phyloP scores from a whole-genome alignment of 2,888 invertebrate genomes.

The Charanyca ferruginea region DNA sequence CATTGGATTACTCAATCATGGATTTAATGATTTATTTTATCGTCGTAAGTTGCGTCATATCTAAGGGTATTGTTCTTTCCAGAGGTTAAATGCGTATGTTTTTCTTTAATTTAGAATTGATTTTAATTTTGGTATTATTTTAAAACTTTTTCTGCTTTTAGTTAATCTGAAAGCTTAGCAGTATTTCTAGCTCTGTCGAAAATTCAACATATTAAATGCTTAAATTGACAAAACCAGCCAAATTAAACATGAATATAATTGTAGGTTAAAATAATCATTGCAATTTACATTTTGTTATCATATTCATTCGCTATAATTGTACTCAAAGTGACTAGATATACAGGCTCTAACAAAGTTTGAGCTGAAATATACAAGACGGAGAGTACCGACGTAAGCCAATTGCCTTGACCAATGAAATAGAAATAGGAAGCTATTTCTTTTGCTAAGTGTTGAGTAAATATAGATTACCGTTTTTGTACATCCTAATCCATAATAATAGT shows the following conservation, averaged over 20 bases:
- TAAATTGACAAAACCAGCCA: no score
- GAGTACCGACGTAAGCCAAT: not conserved
- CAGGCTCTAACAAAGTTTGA: not conserved
- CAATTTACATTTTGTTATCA: not conserved
- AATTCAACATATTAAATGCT: no score
- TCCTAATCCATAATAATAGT: conserved; percentile 41
- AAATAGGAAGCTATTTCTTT: conserved; percentile 34
- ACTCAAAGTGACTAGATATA: not conserved
- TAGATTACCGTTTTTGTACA: conserved; percentile 35
- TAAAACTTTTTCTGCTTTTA: no score
- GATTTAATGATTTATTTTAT: conserved; percentile 24
- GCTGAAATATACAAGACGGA: not conserved
- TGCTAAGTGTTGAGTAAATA: conserved; percentile 41
- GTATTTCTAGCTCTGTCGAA: no score
- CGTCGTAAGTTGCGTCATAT: conserved; percentile 15
- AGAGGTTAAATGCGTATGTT: not conserved
- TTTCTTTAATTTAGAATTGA: not conserved
- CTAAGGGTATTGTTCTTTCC: not conserved
- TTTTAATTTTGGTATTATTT: not conserved
- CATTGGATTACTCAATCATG: conserved; percentile 36
- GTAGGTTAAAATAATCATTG: no score
- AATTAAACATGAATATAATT: no score
- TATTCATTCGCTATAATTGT: not conserved
- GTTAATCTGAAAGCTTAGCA: no score
- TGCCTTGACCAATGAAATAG: not conserved